These are phyloP conservation scores for Drosophila subpulchrella DNA, from an alignment of 1,140 invertebrate genomes.

Conservation along the genomic window DNA sequence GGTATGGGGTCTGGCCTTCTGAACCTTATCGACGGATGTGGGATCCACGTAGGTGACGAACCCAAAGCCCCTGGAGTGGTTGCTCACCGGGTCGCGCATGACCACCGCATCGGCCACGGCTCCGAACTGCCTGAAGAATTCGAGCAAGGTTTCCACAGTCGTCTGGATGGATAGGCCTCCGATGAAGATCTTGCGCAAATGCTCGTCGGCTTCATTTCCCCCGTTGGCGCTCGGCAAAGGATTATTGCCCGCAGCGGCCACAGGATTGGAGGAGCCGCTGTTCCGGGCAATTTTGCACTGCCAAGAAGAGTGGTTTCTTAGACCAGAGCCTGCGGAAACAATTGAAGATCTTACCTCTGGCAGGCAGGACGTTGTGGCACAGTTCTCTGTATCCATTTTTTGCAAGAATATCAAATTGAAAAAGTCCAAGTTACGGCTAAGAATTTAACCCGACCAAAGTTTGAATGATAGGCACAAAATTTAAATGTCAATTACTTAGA, in stretches of 20 bases:
- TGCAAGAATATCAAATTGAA: constrained; percentile 23
- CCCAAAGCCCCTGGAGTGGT: constrained; percentile 66
- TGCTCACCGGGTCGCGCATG: constrained; percentile 64
- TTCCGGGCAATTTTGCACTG: not conserved
- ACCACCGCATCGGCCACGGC: constrained; percentile 60
- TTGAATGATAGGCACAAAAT: constrained; percentile 38
- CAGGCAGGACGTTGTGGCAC: constrained; percentile 27
- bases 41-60: constrained; percentile 59
- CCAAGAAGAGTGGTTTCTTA: not conserved
- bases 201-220: constrained; percentile 29
- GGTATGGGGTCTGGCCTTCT: constrained; percentile 51
- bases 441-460: constrained; percentile 25
- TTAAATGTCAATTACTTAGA: constrained; percentile 39
- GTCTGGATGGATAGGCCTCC: constrained; percentile 59
- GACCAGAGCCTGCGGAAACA: not conserved
- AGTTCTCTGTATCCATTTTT: constrained; percentile 54
- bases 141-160: constrained; percentile 35
- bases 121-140: constrained; percentile 59
- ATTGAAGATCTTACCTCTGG: constrained; percentile 42
- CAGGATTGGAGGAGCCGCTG: not conserved
- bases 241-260: not conserved
- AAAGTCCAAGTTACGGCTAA: constrained; percentile 33
- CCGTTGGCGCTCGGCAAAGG: not conserved
- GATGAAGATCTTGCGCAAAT: constrained; percentile 74
- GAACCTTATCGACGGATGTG: constrained; percentile 60